Percentiles rank a stretch among this genome's conserved stretches.
Evolutionary conservation across 2,113 vertebrate species (phyloP).

Genomic region (Girardinichthys multiradiatus): DNA sequence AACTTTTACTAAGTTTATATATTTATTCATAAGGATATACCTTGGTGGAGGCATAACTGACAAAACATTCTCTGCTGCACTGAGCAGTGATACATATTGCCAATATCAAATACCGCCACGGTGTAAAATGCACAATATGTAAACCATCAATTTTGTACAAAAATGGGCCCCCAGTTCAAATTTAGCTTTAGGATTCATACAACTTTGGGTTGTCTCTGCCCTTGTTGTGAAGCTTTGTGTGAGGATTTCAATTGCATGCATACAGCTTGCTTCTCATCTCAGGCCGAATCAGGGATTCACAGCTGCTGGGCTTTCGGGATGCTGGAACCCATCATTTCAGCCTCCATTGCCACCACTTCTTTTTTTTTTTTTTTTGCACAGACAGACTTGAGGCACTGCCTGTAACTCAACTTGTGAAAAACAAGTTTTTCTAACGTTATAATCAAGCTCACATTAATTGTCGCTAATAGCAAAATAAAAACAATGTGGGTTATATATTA

Average conservation of each 20-base stretch:
- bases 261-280: slow-evolving; percentile 44
- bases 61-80: too few species aligned
- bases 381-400: not conserved
- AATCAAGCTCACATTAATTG: not conserved
- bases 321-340: slow-evolving; percentile 23
- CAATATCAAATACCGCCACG: too few species aligned
- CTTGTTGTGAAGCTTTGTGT: slow-evolving; percentile 37
- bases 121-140: too few species aligned
- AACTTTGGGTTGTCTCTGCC: slow-evolving; percentile 14
- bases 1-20: too few species aligned
- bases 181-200: not conserved
- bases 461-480: not conserved
- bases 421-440: not conserved
- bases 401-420: too few species aligned
- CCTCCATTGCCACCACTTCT: too few species aligned
- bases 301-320: slow-evolving; percentile 81
- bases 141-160: not conserved
- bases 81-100: too few species aligned
- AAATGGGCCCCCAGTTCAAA: not conserved
- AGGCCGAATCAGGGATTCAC: slow-evolving; percentile 56
- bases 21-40: too few species aligned
- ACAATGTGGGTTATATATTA: not conserved
- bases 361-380: not conserved
- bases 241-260: slow-evolving; percentile 54
- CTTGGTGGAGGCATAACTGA: too few species aligned